These are phyloP conservation scores for Aurelia sp. DNA, from an alignment of 30 jellyfish, hydroid and myxozoan genomes.

Conservation along the genomic window DNA sequence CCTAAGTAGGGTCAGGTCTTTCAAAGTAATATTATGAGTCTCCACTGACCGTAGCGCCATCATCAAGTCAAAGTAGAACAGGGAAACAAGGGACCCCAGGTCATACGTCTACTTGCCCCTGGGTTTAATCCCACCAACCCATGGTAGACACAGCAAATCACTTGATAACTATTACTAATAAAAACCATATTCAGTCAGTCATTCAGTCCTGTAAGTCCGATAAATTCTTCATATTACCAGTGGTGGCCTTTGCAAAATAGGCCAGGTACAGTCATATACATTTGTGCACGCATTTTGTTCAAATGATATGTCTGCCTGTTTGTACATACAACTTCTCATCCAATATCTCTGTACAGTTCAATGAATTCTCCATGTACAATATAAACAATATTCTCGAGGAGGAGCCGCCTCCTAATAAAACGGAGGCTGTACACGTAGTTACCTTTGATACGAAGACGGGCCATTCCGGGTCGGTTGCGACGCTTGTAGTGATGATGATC, in stretches of 20 bases:
- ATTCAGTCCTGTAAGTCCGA: not conserved
- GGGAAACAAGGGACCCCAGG: too few relatives aligned
- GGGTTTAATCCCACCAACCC: too few relatives aligned
- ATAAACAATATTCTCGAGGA: conserved; percentile 57
- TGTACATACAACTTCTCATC: conserved; percentile 19
- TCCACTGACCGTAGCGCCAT: too few relatives aligned
- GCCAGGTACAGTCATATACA: conserved; percentile 6
- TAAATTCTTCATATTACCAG: conserved; percentile 1
- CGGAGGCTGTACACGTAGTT: conserved; percentile 63
- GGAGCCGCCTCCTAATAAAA: conserved; percentile 52
- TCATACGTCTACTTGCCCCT: too few relatives aligned
- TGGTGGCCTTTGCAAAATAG: conserved; percentile 11
- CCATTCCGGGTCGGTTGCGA: conserved; percentile 58
- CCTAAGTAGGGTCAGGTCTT: too few relatives aligned
- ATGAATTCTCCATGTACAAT: conserved; percentile 74
- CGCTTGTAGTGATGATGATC: not conserved
- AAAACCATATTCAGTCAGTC: conserved; percentile 2
- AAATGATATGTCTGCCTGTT: conserved; percentile 28
- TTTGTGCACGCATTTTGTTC: conserved; percentile 1
- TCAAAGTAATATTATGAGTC: too few relatives aligned
- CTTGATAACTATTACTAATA: not conserved
- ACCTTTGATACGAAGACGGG: conserved; percentile 64
- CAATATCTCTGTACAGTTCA: conserved; percentile 61
- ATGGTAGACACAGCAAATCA: not conserved
- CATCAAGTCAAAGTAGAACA: too few relatives aligned